phyloP scores from a whole-genome alignment of 2,797 vertebrate genomes.

The Thalassophryne amazonica region DNA sequence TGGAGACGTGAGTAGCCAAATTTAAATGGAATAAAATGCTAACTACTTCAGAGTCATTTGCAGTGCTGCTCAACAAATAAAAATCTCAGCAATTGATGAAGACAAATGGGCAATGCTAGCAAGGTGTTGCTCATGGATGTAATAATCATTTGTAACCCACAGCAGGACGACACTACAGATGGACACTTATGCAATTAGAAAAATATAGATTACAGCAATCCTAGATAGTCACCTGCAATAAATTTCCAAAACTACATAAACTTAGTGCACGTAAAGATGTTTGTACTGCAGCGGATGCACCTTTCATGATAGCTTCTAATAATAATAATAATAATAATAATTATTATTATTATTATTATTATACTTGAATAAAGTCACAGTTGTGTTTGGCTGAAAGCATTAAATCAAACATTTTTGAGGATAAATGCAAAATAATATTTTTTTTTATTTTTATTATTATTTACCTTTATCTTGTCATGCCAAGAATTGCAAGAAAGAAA shows the following conservation, averaged over 20 bases:
- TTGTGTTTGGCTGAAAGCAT: neutral
- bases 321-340: too few relatives aligned
- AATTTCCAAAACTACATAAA: slow-evolving; percentile 12
- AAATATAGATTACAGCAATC: slow-evolving; percentile 38
- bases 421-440: neutral
- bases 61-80: slow-evolving; percentile 41
- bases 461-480: neutral
- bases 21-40: slow-evolving; percentile 63
- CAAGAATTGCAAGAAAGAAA: neutral
- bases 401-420: neutral
- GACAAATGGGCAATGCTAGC: slow-evolving; percentile 44
- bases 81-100: slow-evolving; percentile 58
- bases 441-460: neutral
- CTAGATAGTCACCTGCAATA: slow-evolving; percentile 27
- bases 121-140: slow-evolving; percentile 49
- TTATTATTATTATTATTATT: too few relatives aligned
- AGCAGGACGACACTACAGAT: slow-evolving; percentile 49
- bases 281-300: too few relatives aligned
- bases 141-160: slow-evolving; percentile 55
- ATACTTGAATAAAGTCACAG: too few relatives aligned
- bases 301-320: too few relatives aligned
- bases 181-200: slow-evolving; percentile 30
- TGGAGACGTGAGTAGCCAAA: slow-evolving; percentile 55
- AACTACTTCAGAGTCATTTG: slow-evolving; percentile 55
- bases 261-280: too few relatives aligned